phyloP scores from a whole-genome alignment of 2,797 vertebrate genomes.

The Meda fulgida region DNA sequence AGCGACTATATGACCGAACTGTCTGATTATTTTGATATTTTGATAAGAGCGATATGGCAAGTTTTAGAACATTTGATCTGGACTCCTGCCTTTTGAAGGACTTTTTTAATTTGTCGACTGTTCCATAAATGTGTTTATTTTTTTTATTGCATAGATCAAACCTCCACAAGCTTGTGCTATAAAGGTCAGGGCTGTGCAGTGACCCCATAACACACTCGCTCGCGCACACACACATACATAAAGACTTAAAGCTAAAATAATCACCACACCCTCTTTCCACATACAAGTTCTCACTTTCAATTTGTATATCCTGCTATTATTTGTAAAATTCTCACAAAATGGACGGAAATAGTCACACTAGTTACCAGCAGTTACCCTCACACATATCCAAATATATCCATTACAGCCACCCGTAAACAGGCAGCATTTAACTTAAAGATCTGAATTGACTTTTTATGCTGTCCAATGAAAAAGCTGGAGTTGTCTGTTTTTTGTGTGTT shows the following conservation, averaged over 20 bases:
- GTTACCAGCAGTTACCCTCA: conserved; percentile 24
- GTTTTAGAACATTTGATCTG: conserved; percentile 58
- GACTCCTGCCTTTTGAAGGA: conserved; percentile 76
- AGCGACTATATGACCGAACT: conserved; percentile 56
- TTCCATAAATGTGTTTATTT: conserved; percentile 47
- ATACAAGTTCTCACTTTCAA: conserved; percentile 19
- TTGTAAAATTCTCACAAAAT: conserved; percentile 15
- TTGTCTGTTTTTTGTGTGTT: conserved; percentile 40
- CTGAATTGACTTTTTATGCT: conserved; percentile 10
- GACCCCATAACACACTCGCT: conserved; percentile 47
- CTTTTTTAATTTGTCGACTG: conserved; percentile 55
- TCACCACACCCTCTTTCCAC: conserved; percentile 48
- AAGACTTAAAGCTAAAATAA: conserved; percentile 59
- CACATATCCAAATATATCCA: conserved; percentile 4
- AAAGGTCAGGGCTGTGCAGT: conserved; percentile 63
- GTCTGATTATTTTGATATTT: conserved; percentile 65
- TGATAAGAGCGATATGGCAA: background rate
- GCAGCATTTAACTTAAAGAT: conserved; percentile 13
- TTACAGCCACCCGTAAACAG: background rate
- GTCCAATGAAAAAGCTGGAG: conserved; percentile 15
- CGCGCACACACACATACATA: conserved; percentile 42
- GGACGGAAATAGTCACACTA: conserved; percentile 1
- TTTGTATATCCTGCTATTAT: conserved; percentile 43
- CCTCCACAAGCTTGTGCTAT: conserved; percentile 60
- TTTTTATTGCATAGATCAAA: conserved; percentile 63